Evolutionary conservation across 2,113 vertebrate species (phyloP), one percentile per base, ranked within the genome.

Genomic region (Cavia aperea): DNA sequence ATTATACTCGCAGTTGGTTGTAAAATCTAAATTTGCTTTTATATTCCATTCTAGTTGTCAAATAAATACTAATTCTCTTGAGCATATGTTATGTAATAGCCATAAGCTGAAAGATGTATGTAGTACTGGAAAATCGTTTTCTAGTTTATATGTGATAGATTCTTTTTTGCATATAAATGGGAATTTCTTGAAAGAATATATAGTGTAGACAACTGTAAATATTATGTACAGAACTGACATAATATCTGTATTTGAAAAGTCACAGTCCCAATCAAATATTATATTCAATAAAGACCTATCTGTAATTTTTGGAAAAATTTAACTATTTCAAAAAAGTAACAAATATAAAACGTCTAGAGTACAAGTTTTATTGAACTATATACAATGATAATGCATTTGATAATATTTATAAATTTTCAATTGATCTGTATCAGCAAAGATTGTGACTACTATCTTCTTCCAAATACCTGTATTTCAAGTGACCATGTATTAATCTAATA

Each of bases 1-100:
- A 94, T 94, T 94, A 88, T 79, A 68, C 36, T 94, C 86, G 94
- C 91, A 88, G 92, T 89, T 96, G 68, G 81, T 91, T 95, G 31
- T 93, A 93, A 95, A 94, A 89, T 92, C 77, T 79, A 94, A 92
- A 95, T 94, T 93, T 92, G 58, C 77, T 96, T 93, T 94, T 93
- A 94, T 94, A 90, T 91, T 62, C 36, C 31, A 43, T 77, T 81
- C 58, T 86, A 81, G 39, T 93, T 94, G 66, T 86, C 91, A 94
- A 94, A 89, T 92, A 94, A 94, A 92, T 86, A 85, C 63, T 16
- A 58, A 84, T 87, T 94, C 82, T 94, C 56, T 92, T 66, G 39
- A 73, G 51, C 43, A n/a, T 93, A 43, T 81, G 49, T 78, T 93
- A 87, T 78, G 4, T 86, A 77, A 78, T 70, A 89, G 54, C 29